Conservation (phyloP, 2,113 vertebrate genomes). For the Naja naja region DNA sequence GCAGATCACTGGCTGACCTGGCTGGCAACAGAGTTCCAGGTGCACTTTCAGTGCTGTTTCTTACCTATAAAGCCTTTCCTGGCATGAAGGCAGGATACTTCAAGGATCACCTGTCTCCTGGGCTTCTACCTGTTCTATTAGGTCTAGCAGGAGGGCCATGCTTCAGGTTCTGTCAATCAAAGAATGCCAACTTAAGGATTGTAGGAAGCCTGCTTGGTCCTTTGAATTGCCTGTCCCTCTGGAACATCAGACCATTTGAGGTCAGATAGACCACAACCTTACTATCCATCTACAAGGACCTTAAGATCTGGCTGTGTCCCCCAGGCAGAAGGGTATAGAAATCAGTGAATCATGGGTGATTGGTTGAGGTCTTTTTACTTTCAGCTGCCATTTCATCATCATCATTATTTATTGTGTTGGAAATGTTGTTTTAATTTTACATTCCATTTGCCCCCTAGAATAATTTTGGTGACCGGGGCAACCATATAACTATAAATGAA, state of each 20-base stretch:
- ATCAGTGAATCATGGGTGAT: neutral
- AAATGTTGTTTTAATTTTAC: neutral
- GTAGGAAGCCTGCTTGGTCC: neutral
- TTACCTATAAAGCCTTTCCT: neutral
- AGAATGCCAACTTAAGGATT: neutral
- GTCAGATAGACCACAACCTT: neutral
- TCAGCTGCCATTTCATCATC: neutral
- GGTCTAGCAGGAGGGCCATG: neutral
- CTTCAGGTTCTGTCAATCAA: neutral
- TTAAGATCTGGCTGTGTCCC: neutral
- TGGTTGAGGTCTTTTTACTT: neutral
- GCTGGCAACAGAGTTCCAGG: neutral
- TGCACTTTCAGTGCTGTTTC: neutral
- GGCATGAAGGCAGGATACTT: neutral
- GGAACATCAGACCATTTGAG: neutral
- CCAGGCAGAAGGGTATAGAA: neutral
- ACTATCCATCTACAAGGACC: neutral
- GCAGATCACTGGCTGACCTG: neutral
- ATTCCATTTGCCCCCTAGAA: neutral
- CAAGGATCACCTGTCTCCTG: neutral
- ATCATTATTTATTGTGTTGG: no score
- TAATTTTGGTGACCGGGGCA: neutral
- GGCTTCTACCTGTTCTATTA: neutral
- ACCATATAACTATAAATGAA: neutral
- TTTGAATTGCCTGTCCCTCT: neutral